Base-by-base conservation (phyloP, 1,140 invertebrate species). In the Coptotermes formosanus region DNA sequence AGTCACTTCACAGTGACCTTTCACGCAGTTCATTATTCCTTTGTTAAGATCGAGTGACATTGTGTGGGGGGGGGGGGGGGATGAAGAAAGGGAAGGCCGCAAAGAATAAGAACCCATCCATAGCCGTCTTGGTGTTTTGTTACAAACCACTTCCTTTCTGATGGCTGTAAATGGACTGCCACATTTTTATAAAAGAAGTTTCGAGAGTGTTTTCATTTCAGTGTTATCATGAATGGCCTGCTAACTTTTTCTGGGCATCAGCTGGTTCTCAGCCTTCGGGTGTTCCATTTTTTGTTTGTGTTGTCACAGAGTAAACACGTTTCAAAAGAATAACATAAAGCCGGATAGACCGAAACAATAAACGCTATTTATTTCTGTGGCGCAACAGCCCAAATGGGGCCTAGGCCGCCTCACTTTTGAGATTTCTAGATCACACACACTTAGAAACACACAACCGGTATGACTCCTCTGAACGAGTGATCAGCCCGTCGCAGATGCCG, bases 1-100 rank as follows among this genome's bases (percentile, higher is more conserved):
- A 75, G 25, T 8, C 64, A 25, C 19, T 23, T 23, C 59, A 23
- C 19, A 16, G 8, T 75, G 64, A 30, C 64, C 64, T 16, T 16
- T 75, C 64, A n/a, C 19, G 64, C 64, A 75, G 64, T 75, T 75
- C 64, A 75, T 75, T 75, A 75, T 75, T 75, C 64, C 14, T 75
- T 75, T 75, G 64, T 75, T 75, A 75, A 55, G 64, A 30, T n/a
- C 11, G 64, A 75, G 64, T 75, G 64, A 25, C 16, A 75, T 75
- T 75, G 64, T 75, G 64, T n/a, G 2, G 14, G 9, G 64, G n/a
- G 30, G 64, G n/a, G 19, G 64, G n/a, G 14, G 14, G 64, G n/a
- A 30, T 75, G 64, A 14, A 14, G 25, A n/a, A 75, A 75, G n/a
- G 21, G 19, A 1, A 21, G 25, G 64, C 25, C 64, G 25, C n/a